Conservation (phyloP, 2,888 invertebrate genomes). For the Chelonus formosanus region DNA sequence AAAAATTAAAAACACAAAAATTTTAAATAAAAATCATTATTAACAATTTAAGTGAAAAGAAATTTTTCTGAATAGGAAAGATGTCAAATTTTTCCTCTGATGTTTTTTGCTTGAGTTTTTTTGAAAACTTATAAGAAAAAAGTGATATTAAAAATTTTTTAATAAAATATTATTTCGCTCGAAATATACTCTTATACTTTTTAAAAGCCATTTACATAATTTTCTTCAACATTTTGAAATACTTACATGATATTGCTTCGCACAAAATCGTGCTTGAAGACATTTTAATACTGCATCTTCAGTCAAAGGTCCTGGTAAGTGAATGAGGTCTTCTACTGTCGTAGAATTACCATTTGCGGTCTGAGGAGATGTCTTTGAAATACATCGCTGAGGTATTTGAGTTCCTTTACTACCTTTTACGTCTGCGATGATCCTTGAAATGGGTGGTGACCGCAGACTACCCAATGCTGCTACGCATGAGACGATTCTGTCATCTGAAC, state of each 20-base stretch:
- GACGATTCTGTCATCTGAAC: constrained; percentile 60
- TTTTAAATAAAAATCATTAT: too few species aligned
- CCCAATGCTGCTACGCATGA: constrained; percentile 61
- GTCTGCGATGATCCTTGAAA: constrained; percentile 60
- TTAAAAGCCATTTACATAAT: background rate
- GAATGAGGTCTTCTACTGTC: constrained; percentile 89
- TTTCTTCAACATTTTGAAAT: constrained; percentile 1
- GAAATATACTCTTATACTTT: background rate
- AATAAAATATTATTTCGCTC: too few species aligned
- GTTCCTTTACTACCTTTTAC: constrained; percentile 55
- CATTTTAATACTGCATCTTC: constrained; percentile 94
- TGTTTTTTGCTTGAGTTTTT: too few species aligned
- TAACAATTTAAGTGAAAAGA: too few species aligned
- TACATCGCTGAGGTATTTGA: constrained; percentile 55
- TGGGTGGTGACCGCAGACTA: constrained; percentile 56
- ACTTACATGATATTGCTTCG: constrained; percentile 87
- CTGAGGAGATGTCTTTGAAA: constrained; percentile 46
- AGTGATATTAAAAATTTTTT: too few species aligned
- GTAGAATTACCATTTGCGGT: constrained; percentile 57
- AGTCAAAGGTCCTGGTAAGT: constrained; percentile 89
- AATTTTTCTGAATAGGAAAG: too few species aligned
- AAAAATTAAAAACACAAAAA: too few species aligned
- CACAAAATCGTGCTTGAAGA: constrained; percentile 87
- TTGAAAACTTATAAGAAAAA: too few species aligned
- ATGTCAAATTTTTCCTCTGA: too few species aligned